These are phyloP conservation scores for Hypsopygia costalis DNA, from an alignment of 2,888 invertebrate species.

Conservation along the genomic window DNA sequence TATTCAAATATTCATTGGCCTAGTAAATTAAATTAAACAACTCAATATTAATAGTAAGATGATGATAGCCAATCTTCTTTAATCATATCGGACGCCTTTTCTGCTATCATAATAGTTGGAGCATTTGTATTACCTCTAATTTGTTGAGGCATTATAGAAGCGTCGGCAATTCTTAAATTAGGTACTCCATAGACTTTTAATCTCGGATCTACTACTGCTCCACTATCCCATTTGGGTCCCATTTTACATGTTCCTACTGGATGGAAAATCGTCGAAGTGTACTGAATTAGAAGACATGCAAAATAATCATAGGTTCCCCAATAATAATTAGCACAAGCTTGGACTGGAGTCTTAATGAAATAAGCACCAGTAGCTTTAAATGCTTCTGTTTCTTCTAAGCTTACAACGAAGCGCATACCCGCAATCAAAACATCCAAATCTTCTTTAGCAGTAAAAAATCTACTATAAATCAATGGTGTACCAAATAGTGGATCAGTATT, in stretches of 20 bases:
- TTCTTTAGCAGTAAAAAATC: conserved; percentile 82
- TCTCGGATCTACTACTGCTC: conserved; percentile 84
- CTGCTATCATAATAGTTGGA: conserved; percentile 92
- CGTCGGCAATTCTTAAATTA: conserved; percentile 83
- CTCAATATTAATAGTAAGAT: conserved; percentile 3
- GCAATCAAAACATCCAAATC: conserved; percentile 83
- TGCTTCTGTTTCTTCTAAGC: conserved; percentile 80
- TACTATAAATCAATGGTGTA: conserved; percentile 86
- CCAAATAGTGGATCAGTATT: conserved; percentile 86
- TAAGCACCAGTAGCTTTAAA: conserved; percentile 79
- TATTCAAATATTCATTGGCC: too few species aligned
- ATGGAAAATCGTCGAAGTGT: conserved; percentile 86
- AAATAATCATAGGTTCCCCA: conserved; percentile 85
- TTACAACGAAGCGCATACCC: conserved; percentile 80
- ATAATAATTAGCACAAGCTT: conserved; percentile 74
- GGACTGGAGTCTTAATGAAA: conserved; percentile 78
- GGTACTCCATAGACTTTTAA: conserved; percentile 82
- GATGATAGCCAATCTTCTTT: conserved; percentile 76
- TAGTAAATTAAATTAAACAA: background rate
- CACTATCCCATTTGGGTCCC: conserved; percentile 82
- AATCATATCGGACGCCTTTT: conserved; percentile 89
- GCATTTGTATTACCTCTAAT: conserved; percentile 90
- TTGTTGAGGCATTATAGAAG: conserved; percentile 84
- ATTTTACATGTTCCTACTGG: conserved; percentile 86
- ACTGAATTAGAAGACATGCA: conserved; percentile 82